A percentile compares a stretch with the other conserved stretches of the same genome.
phyloP scores from a whole-genome alignment of 53 echinoderm and acorn worm genomes.

The Zoroaster sp. region DNA sequence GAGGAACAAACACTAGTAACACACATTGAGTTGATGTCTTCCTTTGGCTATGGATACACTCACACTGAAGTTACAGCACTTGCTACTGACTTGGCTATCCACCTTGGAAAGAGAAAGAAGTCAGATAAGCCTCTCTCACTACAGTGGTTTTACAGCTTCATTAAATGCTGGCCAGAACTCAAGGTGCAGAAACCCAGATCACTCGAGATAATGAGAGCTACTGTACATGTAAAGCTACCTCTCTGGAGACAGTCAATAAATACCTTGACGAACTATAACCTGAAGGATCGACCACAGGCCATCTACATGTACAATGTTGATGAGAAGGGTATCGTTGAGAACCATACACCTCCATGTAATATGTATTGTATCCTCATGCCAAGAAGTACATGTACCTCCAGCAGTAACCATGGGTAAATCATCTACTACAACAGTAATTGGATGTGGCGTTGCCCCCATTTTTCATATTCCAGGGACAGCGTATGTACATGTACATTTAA shows the following conservation, averaged over 20 bases:
- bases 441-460: slow-evolving; percentile 30
- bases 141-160: slow-evolving; percentile 33
- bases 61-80: slow-evolving; percentile 17
- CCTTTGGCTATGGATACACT: slow-evolving; percentile 6
- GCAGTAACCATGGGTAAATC: slow-evolving; percentile 19
- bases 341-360: slow-evolving; percentile 31
- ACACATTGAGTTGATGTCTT: slow-evolving; percentile 13
- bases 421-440: slow-evolving; percentile 40
- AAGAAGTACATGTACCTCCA: neutral
- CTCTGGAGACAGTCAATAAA: neutral
- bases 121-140: neutral
- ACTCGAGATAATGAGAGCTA: neutral
- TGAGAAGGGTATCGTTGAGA: slow-evolving; percentile 13
- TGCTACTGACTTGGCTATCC: slow-evolving; percentile 25
- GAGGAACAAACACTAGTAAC: neutral
- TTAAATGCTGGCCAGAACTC: slow-evolving; percentile 32
- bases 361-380: neutral
- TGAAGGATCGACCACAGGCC: slow-evolving; percentile 9
- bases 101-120: slow-evolving; percentile 5
- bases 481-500: too few species aligned
- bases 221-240: slow-evolving; percentile 48
- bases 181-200: slow-evolving; percentile 26
- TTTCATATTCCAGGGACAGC: slow-evolving; percentile 41
- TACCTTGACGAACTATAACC: slow-evolving; percentile 44
- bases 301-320: slow-evolving; percentile 46